Conservation (phyloP, 1,140 invertebrate genomes). For the roundworm (Caenorhabditis elegans) region WBcel235 BX284606.5:7506001-7506500, state of each 20-base stretch:
- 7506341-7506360: too few relatives aligned
- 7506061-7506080: constrained; percentile 15
- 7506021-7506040: constrained; percentile 39
- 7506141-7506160: neutral
- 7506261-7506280: neutral
- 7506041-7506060: constrained; percentile 8
- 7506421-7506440: neutral
- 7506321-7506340: neutral
- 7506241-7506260: neutral
- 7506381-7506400: too few relatives aligned
- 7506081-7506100: constrained; percentile 7
- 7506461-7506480: constrained; percentile 16
- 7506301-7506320: neutral
- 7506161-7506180: too few relatives aligned
- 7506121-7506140: neutral
- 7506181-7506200: neutral
- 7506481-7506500: neutral
- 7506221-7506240: neutral
- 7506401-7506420: neutral
- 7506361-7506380: too few relatives aligned
- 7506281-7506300: neutral
- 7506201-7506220: neutral
- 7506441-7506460: neutral
- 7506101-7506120: neutral
- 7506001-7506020: constrained; percentile 43